A percentile compares a stretch with the other conserved stretches of the same genome.
phyloP scores from a whole-genome alignment of 2,797 vertebrate species.

The Micrastur ruficollis region DNA sequence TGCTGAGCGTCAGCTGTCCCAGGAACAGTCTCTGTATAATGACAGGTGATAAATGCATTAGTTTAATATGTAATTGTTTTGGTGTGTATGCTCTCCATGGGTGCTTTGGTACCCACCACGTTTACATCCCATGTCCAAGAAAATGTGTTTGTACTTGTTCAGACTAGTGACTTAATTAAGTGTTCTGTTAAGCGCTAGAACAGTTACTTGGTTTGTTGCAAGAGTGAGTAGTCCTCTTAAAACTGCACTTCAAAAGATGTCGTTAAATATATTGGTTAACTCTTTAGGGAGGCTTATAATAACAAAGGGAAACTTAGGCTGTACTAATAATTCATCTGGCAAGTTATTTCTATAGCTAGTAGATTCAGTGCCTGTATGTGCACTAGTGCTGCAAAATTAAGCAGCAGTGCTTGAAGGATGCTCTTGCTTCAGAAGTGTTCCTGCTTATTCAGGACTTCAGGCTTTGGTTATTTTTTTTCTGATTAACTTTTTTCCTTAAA shows the following conservation, averaged over 20 bases:
- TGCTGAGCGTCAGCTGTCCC: not conserved
- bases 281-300: not conserved
- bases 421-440: not conserved
- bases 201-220: conserved; percentile 8
- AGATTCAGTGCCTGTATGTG: not conserved
- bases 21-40: not conserved
- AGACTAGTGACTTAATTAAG: conserved; percentile 32
- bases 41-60: conserved; percentile 5
- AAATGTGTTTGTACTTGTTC: conserved; percentile 41
- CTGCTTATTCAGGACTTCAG: not conserved
- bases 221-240: not conserved
- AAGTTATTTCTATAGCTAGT: not conserved
- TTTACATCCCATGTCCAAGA: conserved; percentile 16
- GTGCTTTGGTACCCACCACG: conserved; percentile 22
- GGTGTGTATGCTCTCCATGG: not conserved
- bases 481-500: not conserved
- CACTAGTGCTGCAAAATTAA: not conserved
- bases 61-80: conserved; percentile 22
- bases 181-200: not conserved
- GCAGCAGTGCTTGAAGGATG: not conserved
- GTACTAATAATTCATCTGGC: not conserved
- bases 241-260: conserved; percentile 13
- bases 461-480: not conserved
- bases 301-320: not conserved
- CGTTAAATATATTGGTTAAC: conserved; percentile 19